A percentile compares a stretch with the other conserved stretches of the same genome.
Conservation (phyloP, 2,113 vertebrate species). For the Labeo catla region DNA sequence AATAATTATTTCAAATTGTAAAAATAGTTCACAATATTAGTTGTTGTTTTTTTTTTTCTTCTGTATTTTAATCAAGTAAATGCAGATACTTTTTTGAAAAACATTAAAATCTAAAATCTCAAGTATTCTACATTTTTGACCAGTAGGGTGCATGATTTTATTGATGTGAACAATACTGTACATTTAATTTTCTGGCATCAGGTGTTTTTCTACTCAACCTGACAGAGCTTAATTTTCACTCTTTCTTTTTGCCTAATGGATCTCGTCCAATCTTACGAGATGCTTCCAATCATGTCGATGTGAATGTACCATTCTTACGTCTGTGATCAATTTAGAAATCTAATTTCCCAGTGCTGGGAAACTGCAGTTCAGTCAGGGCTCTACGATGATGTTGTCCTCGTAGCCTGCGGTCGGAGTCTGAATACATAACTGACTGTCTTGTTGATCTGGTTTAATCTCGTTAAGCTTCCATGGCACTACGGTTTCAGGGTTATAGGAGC, state of each 20-base stretch:
- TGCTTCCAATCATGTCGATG: constrained; percentile 3
- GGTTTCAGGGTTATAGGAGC: constrained; percentile 48
- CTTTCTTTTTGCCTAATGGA: not conserved
- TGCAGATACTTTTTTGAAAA: too few species aligned
- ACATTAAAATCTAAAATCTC: too few species aligned
- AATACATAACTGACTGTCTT: constrained; percentile 44
- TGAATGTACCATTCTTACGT: constrained; percentile 42
- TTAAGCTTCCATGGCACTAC: constrained; percentile 39
- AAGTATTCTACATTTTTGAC: not conserved
- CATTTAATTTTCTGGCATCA: not conserved
- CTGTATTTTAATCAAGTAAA: too few species aligned
- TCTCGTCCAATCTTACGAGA: not conserved
- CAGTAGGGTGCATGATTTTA: not conserved
- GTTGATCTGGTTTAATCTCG: constrained; percentile 50
- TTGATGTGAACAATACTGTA: not conserved
- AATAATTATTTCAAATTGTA: too few species aligned
- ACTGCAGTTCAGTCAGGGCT: constrained; percentile 35
- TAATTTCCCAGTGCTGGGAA: constrained; percentile 54
- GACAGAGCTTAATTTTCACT: not conserved
- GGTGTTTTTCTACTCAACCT: not conserved
- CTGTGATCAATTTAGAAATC: constrained; percentile 47
- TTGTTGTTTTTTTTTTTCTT: too few species aligned
- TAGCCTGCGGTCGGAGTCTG: not conserved
- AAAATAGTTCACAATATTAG: too few species aligned
- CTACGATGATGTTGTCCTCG: constrained; percentile 36